phyloP scores from a whole-genome alignment of 2,888 invertebrate species.

The Maniola hyperantus region DNA sequence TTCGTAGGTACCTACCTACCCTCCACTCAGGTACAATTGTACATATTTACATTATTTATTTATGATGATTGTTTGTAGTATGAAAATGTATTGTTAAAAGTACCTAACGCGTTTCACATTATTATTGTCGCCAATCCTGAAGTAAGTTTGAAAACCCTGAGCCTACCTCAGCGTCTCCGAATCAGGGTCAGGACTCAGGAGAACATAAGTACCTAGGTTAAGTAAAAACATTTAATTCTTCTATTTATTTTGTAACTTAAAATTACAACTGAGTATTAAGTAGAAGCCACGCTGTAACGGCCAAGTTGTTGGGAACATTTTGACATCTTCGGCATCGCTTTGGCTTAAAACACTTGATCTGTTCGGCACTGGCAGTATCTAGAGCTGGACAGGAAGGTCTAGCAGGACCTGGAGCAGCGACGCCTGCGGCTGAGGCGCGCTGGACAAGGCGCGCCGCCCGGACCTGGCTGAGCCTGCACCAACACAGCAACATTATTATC shows the following conservation, averaged over 20 bases:
- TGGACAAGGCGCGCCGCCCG: constrained; percentile 86
- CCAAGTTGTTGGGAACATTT: background rate
- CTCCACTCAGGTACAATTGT: no score
- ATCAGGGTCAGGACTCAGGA: no score
- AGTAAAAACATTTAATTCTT: background rate
- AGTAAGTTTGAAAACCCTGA: no score
- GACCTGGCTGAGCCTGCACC: constrained; percentile 78
- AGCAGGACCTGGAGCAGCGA: constrained; percentile 79
- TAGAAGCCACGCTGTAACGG: background rate
- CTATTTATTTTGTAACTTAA: background rate
- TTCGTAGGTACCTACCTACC: background rate
- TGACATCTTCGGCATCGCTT: background rate
- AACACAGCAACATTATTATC: background rate
- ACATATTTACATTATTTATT: no score
- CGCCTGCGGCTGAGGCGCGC: constrained; percentile 81
- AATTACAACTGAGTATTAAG: background rate
- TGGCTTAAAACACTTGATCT: background rate
- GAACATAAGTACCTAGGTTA: no score
- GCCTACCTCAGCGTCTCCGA: no score
- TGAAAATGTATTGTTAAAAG: no score
- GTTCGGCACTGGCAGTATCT: no score
- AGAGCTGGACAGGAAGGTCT: constrained; percentile 15
- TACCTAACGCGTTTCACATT: no score
- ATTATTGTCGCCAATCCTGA: no score
- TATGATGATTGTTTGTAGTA: no score